Conservation (phyloP, 2,113 vertebrate species). For the Todiramphus saurophagus region DNA sequence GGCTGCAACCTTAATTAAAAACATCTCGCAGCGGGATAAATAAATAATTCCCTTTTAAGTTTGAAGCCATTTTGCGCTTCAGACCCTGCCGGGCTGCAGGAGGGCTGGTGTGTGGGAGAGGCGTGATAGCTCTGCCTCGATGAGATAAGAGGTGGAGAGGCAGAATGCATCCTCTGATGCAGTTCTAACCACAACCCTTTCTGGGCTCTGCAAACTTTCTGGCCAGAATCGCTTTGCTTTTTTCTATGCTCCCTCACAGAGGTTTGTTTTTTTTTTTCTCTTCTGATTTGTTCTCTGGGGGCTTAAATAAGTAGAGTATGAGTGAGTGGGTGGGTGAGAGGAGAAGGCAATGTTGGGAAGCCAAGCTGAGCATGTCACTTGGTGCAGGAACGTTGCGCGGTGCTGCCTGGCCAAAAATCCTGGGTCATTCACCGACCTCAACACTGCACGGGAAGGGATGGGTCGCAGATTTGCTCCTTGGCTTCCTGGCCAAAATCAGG, state of each 20-base stretch:
- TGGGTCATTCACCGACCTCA: neutral
- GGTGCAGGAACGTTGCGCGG: neutral
- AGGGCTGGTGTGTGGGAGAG: constrained; percentile 44
- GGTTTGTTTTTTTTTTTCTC: neutral
- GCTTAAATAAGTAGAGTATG: neutral
- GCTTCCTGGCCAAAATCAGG: neutral
- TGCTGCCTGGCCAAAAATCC: neutral
- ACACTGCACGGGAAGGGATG: fast-evolving
- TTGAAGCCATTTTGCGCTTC: neutral
- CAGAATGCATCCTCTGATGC: neutral
- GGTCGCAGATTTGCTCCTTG: neutral
- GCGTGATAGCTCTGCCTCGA: neutral
- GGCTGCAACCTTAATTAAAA: constrained; percentile 37
- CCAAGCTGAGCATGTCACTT: neutral
- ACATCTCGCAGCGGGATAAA: constrained; percentile 22
- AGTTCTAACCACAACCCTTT: neutral
- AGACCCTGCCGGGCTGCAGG: constrained; percentile 17
- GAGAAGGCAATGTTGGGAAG: neutral
- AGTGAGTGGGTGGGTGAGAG: neutral
- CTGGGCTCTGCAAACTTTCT: neutral
- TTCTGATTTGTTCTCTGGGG: neutral
- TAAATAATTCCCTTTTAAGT: constrained; percentile 65
- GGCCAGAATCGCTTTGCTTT: neutral
- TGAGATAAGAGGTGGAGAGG: neutral
- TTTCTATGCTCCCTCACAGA: neutral